Conservation (phyloP, 2,113 vertebrate species). For the Crotalus tigris region DNA sequence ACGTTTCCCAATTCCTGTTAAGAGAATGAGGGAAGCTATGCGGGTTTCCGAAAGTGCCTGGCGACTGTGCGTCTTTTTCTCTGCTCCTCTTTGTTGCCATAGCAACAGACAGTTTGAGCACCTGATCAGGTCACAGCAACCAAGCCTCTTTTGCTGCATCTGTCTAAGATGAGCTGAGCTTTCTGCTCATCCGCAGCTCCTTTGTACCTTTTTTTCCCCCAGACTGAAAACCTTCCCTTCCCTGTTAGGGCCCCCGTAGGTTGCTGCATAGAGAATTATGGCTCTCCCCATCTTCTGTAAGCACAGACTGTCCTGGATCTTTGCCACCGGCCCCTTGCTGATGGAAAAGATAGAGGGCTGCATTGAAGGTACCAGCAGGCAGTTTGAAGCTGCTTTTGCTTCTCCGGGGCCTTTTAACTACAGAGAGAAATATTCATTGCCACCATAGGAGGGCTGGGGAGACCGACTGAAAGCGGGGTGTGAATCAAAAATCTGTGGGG, state of each 20-base stretch:
- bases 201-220: background rate
- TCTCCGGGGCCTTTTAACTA: background rate
- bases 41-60: background rate
- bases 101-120: constrained; percentile 31
- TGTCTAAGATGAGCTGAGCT: background rate
- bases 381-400: background rate
- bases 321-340: background rate
- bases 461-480: background rate
- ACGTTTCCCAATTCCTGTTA: background rate
- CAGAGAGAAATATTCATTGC: background rate
- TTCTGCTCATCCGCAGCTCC: background rate
- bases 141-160: background rate
- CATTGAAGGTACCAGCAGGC: background rate
- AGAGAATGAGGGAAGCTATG: background rate
- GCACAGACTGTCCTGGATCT: background rate
- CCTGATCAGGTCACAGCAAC: constrained; percentile 14
- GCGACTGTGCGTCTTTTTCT: background rate
- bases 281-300: background rate
- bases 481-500: background rate
- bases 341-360: background rate
- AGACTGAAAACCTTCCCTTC: background rate
- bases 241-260: too few species aligned
- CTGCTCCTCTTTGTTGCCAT: background rate
- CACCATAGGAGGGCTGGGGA: background rate
- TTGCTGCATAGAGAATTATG: background rate